Percentiles rank a stretch among this genome's conserved stretches.
Conservation (phyloP, 2,888 invertebrate species). For the Drepana falcataria region DNA sequence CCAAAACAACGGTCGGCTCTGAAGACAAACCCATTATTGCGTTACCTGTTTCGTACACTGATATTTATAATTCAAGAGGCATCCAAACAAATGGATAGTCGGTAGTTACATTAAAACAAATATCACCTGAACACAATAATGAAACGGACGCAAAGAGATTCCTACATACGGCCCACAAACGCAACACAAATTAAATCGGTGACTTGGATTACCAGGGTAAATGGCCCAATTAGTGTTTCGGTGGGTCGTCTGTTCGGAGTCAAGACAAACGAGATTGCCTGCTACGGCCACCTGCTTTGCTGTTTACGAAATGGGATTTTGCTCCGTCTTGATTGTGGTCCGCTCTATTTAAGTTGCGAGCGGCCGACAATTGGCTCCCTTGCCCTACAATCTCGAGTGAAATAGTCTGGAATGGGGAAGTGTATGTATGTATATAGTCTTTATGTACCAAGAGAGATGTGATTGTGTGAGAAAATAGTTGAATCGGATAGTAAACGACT, state of each 20-base stretch:
- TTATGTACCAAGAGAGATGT: no score
- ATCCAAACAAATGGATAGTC: no score
- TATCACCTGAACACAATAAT: slow-evolving; percentile 4
- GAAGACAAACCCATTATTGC: no score
- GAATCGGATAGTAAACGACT: no score
- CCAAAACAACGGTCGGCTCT: no score
- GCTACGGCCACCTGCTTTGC: slow-evolving; percentile 53
- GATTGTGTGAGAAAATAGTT: no score
- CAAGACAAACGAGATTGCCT: slow-evolving; percentile 67
- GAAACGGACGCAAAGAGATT: slow-evolving; percentile 10
- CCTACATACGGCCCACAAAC: slow-evolving; percentile 29
- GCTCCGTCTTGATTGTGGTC: slow-evolving; percentile 47
- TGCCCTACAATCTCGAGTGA: slow-evolving; percentile 21
- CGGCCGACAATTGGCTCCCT: slow-evolving; percentile 27
- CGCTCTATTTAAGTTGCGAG: slow-evolving; percentile 32
- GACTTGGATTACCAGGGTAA: slow-evolving; percentile 68
- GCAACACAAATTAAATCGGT: slow-evolving; percentile 63
- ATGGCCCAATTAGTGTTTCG: slow-evolving; percentile 71
- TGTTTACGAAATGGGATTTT: slow-evolving; percentile 47
- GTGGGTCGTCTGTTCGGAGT: slow-evolving; percentile 43
- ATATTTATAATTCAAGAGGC: no score
- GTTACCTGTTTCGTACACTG: no score
- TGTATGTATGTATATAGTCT: background rate
- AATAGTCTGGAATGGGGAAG: slow-evolving; percentile 10
- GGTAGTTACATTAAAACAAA: background rate